Conservation (phyloP, 2,113 vertebrate genomes). For the Chaetops frenatus region DNA sequence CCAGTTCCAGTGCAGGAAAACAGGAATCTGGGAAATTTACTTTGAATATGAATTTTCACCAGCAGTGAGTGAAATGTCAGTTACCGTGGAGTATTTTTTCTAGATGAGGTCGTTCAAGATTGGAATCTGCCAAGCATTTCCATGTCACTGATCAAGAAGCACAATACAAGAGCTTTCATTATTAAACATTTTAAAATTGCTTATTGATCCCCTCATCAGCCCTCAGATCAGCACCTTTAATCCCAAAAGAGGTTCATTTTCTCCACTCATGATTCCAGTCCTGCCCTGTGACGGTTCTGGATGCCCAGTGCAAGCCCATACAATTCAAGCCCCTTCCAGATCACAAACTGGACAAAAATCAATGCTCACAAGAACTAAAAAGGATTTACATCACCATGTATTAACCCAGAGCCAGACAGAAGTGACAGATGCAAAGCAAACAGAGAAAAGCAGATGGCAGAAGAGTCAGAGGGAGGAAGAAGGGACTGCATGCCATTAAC, state of each 20-base stretch:
- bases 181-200: not conserved
- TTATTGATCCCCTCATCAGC: not conserved
- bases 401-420: conserved; percentile 34
- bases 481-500: conserved; percentile 84
- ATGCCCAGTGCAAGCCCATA: not conserved
- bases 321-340: conserved; percentile 35
- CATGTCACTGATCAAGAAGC: not conserved
- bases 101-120: not conserved
- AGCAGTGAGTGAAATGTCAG: not conserved
- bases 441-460: conserved; percentile 66
- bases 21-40: not conserved
- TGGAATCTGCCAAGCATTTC: not conserved
- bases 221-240: not conserved
- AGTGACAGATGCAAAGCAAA: conserved; percentile 60
- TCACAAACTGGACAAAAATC: not conserved
- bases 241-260: not conserved
- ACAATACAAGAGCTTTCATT: not conserved
- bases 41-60: not conserved
- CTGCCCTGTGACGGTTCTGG: not conserved
- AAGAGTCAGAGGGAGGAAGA: conserved; percentile 48
- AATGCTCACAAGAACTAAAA: not conserved
- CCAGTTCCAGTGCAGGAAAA: not conserved
- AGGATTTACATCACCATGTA: not conserved
- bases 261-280: not conserved
- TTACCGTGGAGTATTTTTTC: not conserved